Evolutionary conservation across 2,888 invertebrate genomes (phyloP).

Genomic region (Balanococcus diminutus): DNA sequence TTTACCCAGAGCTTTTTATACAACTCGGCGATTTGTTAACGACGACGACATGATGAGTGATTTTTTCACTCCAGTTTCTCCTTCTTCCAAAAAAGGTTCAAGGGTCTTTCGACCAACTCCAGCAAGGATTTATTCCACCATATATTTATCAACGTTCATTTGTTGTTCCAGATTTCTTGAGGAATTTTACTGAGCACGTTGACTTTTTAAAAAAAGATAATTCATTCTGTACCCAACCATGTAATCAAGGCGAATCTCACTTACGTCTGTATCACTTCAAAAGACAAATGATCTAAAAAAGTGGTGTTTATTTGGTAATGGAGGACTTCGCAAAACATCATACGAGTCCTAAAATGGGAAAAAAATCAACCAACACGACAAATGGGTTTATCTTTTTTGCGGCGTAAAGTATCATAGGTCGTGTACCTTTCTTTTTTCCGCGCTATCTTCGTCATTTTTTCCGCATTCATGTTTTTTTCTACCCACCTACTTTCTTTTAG

Average conservation of each 20-base stretch:
- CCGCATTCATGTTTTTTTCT: constrained; percentile 1
- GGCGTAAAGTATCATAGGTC: not conserved
- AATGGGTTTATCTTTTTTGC: not conserved
- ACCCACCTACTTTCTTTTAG: not conserved
- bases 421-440: not conserved
- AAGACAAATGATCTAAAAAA: too few relatives aligned
- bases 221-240: too few relatives aligned
- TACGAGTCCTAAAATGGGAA: not conserved
- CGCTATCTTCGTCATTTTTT: constrained; percentile 1
- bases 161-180: too few relatives aligned
- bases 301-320: not conserved
- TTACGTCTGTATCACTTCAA: too few relatives aligned
- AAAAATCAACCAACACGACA: not conserved
- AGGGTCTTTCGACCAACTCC: too few relatives aligned
- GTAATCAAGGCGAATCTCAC: too few relatives aligned
- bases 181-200: too few relatives aligned
- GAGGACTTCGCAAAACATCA: not conserved
- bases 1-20: not conserved
- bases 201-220: too few relatives aligned
- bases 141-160: not conserved
- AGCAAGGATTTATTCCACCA: not conserved
- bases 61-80: not conserved
- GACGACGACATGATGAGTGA: not conserved
- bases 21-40: not conserved
- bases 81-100: not conserved